These are phyloP conservation scores for Lepus timidus DNA, from an alignment of 2,113 vertebrate species.

Conservation along the genomic window DNA sequence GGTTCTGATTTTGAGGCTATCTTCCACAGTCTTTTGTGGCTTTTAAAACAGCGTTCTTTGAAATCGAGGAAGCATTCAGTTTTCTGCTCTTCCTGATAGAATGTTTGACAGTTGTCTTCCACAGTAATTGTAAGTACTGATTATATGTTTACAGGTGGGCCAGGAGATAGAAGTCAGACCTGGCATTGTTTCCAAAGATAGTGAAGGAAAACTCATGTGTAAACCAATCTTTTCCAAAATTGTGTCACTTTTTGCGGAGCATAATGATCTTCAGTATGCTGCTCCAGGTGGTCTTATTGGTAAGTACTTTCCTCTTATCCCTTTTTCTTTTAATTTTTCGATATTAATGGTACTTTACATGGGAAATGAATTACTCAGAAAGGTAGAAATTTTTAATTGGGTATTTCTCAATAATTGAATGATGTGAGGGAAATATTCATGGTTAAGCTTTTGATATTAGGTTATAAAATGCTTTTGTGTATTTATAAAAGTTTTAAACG, in stretches of 20 bases:
- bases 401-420: background rate
- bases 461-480: conserved; percentile 39
- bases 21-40: background rate
- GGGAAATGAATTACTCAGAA: background rate
- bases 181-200: conserved; percentile 99
- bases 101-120: background rate
- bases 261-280: conserved; percentile 98
- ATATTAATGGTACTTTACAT: background rate
- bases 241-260: conserved; percentile 97
- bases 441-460: conserved; percentile 44
- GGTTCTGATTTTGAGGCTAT: conserved; percentile 32
- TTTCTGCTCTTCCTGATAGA: conserved; percentile 36
- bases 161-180: conserved; percentile 98
- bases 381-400: conserved; percentile 23
- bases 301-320: conserved; percentile 81
- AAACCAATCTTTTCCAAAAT: conserved; percentile 99
- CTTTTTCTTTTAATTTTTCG: background rate
- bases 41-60: background rate
- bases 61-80: conserved; percentile 37
- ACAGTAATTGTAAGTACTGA: conserved; percentile 43
- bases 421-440: background rate
- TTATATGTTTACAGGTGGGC: conserved; percentile 91
- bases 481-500: conserved; percentile 22
- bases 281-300: conserved; percentile 98
- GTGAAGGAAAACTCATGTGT: conserved; percentile 99